phyloP scores from a whole-genome alignment of 2,113 vertebrate species.

The Tachysurus vachellii region DNA sequence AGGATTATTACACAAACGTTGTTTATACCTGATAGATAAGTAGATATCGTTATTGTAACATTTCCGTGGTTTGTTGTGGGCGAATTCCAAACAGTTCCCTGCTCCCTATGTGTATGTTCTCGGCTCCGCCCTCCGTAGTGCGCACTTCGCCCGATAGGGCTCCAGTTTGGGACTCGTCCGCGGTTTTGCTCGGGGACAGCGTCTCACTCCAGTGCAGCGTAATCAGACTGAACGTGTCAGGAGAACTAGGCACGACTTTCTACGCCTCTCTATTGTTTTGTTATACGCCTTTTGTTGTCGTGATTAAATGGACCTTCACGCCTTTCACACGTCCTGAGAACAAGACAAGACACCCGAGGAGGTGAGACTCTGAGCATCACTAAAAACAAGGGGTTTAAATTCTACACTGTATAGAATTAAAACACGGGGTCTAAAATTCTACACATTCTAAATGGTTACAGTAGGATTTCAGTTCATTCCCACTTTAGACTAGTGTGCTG shows the following conservation, averaged over 20 bases:
- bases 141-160: constrained; percentile 1
- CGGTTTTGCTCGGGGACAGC: neutral
- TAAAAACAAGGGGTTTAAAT: neutral
- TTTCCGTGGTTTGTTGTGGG: neutral
- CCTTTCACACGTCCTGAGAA: neutral
- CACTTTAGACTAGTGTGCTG: too few species aligned
- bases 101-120: neutral
- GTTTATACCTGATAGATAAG: neutral
- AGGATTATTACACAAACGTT: neutral
- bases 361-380: neutral
- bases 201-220: neutral
- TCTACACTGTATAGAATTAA: neutral
- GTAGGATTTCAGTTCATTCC: neutral
- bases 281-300: neutral
- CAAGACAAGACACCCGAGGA: neutral
- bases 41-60: too few species aligned
- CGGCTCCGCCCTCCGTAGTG: constrained; percentile 18
- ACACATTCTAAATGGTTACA: neutral
- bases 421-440: neutral
- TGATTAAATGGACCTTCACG: constrained; percentile 9
- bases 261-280: neutral
- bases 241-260: neutral
- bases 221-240: neutral
- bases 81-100: neutral
- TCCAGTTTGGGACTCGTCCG: neutral